A percentile compares a stretch with the other conserved stretches of the same genome.
Evolutionary conservation across 2,113 vertebrate species (phyloP).

Genomic region (Formicarius rufipectus): DNA sequence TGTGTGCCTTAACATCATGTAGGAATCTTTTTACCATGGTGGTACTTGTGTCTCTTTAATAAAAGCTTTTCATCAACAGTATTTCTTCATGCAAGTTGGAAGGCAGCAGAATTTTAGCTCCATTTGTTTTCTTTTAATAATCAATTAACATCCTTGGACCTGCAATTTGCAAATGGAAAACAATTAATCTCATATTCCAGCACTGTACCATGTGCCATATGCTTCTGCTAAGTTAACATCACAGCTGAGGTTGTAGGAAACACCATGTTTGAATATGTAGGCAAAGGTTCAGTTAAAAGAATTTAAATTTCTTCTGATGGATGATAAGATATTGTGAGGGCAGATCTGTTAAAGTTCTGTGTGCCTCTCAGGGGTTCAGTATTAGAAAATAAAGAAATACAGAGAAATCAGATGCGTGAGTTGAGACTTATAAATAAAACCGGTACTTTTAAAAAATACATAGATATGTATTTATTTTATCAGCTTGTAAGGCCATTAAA

Average conservation of each 20-base stretch:
- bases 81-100: neutral
- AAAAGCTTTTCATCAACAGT: neutral
- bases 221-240: neutral
- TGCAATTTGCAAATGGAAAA: constrained; percentile 59
- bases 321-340: neutral
- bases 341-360: neutral
- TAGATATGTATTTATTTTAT: neutral
- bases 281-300: neutral
- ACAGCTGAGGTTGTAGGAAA: neutral
- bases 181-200: neutral
- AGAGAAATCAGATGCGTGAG: neutral
- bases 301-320: neutral
- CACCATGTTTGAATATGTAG: neutral
- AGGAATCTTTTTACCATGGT: constrained; percentile 37
- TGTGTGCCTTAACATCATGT: neutral
- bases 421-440: neutral
- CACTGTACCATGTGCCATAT: neutral
- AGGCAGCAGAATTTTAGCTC: constrained; percentile 7
- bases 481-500: neutral
- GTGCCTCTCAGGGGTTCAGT: neutral
- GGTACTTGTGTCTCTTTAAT: neutral
- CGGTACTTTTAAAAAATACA: neutral
- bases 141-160: constrained; percentile 40
- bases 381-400: neutral
- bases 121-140: constrained; percentile 34